Evolutionary conservation across 2,888 invertebrate species (phyloP), one percentile per base, ranked within the genome.

Genomic region (Carabus problematicus): DNA sequence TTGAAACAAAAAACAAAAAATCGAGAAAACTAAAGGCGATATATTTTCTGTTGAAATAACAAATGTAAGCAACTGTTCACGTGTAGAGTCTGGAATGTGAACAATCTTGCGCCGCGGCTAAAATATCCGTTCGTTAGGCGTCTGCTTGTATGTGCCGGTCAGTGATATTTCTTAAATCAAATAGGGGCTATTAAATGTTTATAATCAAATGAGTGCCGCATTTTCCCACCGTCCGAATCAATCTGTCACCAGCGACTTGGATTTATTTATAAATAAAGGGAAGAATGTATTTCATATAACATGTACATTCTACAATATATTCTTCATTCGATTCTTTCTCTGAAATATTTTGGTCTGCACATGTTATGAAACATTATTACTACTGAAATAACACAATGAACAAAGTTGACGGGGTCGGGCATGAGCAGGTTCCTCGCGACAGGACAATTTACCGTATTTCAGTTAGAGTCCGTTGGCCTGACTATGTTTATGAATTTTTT

Each of bases 401-500:
- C n/a, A n/a, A n/a, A n/a, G n/a, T n/a, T n/a, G n/a, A n/a, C n/a
- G n/a, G n/a, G n/a, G n/a, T n/a, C n/a, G n/a, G n/a, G n/a, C n/a
- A n/a, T n/a, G n/a, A n/a, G n/a, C n/a, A n/a, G 29, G 29, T 29
- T 6, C 47, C 58, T 6, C 55, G 52, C 3, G 19, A 52, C 52
- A 29, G 29, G 62, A 62, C 40, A 49, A 62, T 62, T 49, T 56
- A 29, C 58, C 64, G 58, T 52, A 56, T 45, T 64, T 64, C 47
- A 45, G 49, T 29, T 62, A 18, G 16, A 64, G 59, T 66, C 42
- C 52, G 16, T 52, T 67, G 54, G 60, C 60, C 67, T 60, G 59
- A 54, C 60, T 67, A 43, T 52, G 60, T 67, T 67, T 67, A 67
- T 67, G 67, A 67, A 67, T 67, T 67, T 67, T 67, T 67, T 49